Conservation (phyloP, 2,888 invertebrate species). For the Parnassius mnemosyne region DNA sequence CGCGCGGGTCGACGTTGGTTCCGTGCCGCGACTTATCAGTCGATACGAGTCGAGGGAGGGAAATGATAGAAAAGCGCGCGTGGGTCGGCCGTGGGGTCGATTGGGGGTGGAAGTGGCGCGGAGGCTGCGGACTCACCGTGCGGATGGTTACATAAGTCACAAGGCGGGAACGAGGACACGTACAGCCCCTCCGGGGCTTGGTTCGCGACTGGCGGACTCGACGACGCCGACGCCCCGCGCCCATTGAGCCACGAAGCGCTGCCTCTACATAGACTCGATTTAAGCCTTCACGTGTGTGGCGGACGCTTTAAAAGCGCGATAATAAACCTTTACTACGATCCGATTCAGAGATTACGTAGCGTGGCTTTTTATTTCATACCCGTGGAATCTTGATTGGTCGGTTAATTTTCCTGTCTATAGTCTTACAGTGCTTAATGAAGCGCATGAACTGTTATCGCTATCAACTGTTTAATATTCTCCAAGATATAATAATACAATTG, state of each 20-base stretch:
- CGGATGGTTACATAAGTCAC: slow-evolving; percentile 78
- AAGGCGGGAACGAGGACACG: slow-evolving; percentile 67
- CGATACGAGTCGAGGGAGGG: slow-evolving; percentile 41
- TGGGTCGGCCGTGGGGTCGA: slow-evolving; percentile 45
- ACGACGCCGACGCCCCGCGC: slow-evolving; percentile 72
- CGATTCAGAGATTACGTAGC: slow-evolving; percentile 50
- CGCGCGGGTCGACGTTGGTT: slow-evolving; percentile 40
- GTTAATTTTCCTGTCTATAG: not conserved
- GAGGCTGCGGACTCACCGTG: slow-evolving; percentile 77
- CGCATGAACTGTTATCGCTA: not conserved
- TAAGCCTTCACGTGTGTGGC: slow-evolving; percentile 68
- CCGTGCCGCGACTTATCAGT: slow-evolving; percentile 45
- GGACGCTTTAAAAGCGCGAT: slow-evolving; percentile 49
- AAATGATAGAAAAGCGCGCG: slow-evolving; percentile 37
- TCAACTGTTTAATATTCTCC: too few species aligned
- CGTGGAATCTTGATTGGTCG: slow-evolving; percentile 6
- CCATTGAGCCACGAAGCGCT: slow-evolving; percentile 58
- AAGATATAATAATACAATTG: too few species aligned
- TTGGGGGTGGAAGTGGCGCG: slow-evolving; percentile 63
- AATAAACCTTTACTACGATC: slow-evolving; percentile 64
- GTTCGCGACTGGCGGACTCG: slow-evolving; percentile 65
- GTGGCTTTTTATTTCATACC: slow-evolving; percentile 15
- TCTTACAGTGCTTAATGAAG: slow-evolving; percentile 1
- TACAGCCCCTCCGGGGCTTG: slow-evolving; percentile 72
- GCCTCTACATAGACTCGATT: slow-evolving; percentile 64